phyloP scores from a whole-genome alignment of 1,140 invertebrate species.

The Asobara japonica region DNA sequence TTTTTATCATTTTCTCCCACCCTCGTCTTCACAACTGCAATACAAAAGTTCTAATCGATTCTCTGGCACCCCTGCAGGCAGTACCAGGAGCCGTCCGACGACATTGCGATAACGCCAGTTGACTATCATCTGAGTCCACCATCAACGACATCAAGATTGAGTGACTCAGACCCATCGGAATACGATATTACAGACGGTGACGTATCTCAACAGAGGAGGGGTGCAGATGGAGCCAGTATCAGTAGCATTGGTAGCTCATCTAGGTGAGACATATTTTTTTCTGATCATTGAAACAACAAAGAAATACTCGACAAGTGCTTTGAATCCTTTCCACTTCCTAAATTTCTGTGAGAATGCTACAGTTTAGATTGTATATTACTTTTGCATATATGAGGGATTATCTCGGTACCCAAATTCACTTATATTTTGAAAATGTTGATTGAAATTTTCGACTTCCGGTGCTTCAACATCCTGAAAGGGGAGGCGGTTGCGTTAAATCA shows the following conservation, averaged over 20 bases:
- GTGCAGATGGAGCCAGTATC: conserved; percentile 80
- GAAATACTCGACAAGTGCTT: background rate
- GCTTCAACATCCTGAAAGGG: too few relatives aligned
- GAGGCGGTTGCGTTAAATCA: too few relatives aligned
- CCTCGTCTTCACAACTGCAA: background rate
- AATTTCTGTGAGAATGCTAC: too few relatives aligned
- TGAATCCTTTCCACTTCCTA: background rate
- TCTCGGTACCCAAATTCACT: too few relatives aligned
- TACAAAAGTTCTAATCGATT: conserved; percentile 9
- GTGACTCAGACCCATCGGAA: conserved; percentile 93
- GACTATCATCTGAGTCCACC: conserved; percentile 91
- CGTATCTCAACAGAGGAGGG: conserved; percentile 69
- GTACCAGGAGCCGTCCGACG: conserved; percentile 64
- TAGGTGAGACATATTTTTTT: conserved; percentile 64
- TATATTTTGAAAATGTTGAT: too few relatives aligned
- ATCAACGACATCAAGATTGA: conserved; percentile 85
- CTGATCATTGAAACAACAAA: background rate
- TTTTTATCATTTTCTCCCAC: background rate
- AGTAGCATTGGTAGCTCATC: conserved; percentile 89
- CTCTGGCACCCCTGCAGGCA: conserved; percentile 42
- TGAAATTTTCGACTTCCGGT: too few relatives aligned
- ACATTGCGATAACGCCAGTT: conserved; percentile 73
- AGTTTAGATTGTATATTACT: too few relatives aligned
- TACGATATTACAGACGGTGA: conserved; percentile 82
- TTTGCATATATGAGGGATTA: background rate